phyloP scores from a whole-genome alignment of 2,797 vertebrate genomes.

The Vespertilio murinus region DNA sequence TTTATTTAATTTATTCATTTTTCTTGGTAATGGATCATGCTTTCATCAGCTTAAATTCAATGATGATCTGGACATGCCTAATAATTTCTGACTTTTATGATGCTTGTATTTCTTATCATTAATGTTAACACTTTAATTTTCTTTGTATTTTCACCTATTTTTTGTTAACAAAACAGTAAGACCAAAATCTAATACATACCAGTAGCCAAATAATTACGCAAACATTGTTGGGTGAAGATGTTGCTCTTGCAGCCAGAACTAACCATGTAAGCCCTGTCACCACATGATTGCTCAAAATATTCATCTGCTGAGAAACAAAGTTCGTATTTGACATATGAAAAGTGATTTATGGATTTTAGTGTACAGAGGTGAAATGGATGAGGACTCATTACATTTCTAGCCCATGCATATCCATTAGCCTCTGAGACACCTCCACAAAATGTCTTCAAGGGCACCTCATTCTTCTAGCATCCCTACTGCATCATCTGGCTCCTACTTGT shows the following conservation, averaged over 20 bases:
- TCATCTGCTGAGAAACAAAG: background rate
- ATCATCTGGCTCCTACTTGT: background rate
- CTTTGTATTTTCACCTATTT: background rate
- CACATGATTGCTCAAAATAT: background rate
- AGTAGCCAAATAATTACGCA: background rate
- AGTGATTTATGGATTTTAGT: background rate
- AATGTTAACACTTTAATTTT: background rate
- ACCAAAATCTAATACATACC: background rate
- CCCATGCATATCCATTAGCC: background rate
- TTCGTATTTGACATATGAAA: background rate
- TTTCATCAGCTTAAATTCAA: background rate
- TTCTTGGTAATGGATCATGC: background rate
- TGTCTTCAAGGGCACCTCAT: background rate
- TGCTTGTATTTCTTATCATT: background rate
- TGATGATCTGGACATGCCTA: background rate
- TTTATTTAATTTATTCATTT: conserved; percentile 28
- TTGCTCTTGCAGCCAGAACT: background rate
- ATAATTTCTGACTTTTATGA: background rate
- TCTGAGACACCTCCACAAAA: background rate
- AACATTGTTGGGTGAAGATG: background rate
- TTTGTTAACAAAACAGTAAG: background rate
- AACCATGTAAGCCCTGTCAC: background rate
- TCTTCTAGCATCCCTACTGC: background rate
- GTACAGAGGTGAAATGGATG: background rate
- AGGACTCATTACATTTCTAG: background rate